These are phyloP conservation scores for Falcaria lacertinaria DNA, from an alignment of 2,888 invertebrate species.

Conservation along the genomic window DNA sequence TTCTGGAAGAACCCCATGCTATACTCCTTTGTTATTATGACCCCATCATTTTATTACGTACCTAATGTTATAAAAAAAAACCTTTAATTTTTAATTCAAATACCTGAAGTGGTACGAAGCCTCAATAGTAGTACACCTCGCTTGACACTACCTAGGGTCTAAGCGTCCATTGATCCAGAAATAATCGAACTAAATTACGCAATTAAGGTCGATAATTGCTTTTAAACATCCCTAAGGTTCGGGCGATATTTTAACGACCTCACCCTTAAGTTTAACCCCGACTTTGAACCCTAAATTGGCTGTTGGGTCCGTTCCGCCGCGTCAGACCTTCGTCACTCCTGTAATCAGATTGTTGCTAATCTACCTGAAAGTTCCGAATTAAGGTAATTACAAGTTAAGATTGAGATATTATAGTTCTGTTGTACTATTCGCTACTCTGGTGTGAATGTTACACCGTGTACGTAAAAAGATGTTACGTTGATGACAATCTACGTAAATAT, in stretches of 20 bases:
- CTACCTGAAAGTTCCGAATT: constrained; percentile 25
- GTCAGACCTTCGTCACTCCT: constrained; percentile 34
- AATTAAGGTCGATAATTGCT: constrained; percentile 1
- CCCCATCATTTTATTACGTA: no score
- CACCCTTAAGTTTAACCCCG: constrained; percentile 17
- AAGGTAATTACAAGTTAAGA: constrained; percentile 21
- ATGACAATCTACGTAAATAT: no score
- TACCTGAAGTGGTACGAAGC: no score
- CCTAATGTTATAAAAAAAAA: no score
- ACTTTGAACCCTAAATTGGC: constrained; percentile 22
- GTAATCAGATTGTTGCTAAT: constrained; percentile 25
- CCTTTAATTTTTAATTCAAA: no score
- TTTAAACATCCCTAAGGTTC: not conserved
- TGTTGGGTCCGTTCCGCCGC: constrained; percentile 14
- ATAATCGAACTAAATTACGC: not conserved
- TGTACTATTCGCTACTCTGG: not conserved
- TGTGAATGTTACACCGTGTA: not conserved
- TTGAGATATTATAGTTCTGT: not conserved
- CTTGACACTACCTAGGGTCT: no score
- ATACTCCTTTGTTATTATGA: no score
- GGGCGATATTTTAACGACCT: constrained; percentile 10
- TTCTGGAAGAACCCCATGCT: no score
- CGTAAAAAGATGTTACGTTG: no score
- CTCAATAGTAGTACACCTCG: no score
- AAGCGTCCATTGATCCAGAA: not conserved